Percentiles rank a stretch among this genome's conserved stretches.
Evolutionary conservation across 2,797 vertebrate genomes (phyloP).

Genomic region (Schizopygopsis pylzovi): DNA sequence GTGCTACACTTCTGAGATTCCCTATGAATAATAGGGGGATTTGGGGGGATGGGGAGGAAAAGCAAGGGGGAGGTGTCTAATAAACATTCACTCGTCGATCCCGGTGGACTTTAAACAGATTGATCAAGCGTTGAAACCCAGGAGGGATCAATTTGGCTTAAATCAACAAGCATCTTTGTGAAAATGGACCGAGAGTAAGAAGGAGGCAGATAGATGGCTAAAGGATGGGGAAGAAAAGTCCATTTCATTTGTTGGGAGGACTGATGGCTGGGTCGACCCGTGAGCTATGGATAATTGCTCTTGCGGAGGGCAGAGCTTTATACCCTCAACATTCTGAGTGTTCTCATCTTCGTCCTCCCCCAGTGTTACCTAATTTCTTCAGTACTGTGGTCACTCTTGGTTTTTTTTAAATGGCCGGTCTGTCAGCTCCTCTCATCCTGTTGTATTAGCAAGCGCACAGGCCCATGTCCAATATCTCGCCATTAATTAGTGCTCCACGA

Average conservation of each 20-base stretch:
- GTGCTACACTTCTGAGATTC: slow-evolving; percentile 2
- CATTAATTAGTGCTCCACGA: slow-evolving; percentile 76
- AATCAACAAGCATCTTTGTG: slow-evolving; percentile 59
- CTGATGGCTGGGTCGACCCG: slow-evolving; percentile 39
- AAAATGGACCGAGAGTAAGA: slow-evolving; percentile 20
- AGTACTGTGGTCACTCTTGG: slow-evolving; percentile 17
- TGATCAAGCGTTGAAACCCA: slow-evolving; percentile 66
- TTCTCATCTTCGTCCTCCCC: slow-evolving; percentile 35
- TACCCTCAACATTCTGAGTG: slow-evolving; percentile 57
- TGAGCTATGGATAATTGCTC: slow-evolving; percentile 45
- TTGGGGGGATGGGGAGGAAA: slow-evolving; percentile 4
- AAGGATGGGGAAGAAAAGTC: slow-evolving; percentile 16
- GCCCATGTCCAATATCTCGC: slow-evolving; percentile 77
- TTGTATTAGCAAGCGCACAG: slow-evolving; percentile 72
- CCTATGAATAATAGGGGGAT: slow-evolving; percentile 16
- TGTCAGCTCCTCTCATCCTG: slow-evolving; percentile 43
- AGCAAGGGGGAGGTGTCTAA: slow-evolving; percentile 32
- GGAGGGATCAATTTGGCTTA: slow-evolving; percentile 54
- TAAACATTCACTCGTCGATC: slow-evolving; percentile 64
- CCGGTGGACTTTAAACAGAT: slow-evolving; percentile 53
- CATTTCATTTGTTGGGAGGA: slow-evolving; percentile 35
- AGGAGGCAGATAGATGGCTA: slow-evolving; percentile 41
- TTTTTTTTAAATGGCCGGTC: slow-evolving; percentile 6
- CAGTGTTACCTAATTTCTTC: slow-evolving; percentile 34
- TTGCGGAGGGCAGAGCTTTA: slow-evolving; percentile 48